Evolutionary conservation across 2,797 vertebrate genomes (phyloP), one percentile per base, ranked within the genome.

Genomic region (Dendrocincla tyrannina): DNA sequence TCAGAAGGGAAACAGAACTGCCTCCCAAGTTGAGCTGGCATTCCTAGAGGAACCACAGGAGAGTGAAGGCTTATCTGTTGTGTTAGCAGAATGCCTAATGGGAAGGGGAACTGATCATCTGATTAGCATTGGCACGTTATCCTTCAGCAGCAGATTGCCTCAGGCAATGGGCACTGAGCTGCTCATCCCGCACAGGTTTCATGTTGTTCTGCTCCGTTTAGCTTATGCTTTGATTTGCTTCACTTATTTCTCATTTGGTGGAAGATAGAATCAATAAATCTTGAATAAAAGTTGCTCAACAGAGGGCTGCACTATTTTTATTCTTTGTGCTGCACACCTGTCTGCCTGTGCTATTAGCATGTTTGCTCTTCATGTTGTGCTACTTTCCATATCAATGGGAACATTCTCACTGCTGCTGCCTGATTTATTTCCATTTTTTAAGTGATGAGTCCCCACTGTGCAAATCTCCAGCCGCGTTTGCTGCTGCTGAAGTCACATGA

Each of bases 201-300:
- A 10, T 60, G 44, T 93, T 86, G 75, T 90, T 93, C 93, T 83
- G 87, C 91, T 93, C 78, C 4, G 11, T 93, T 95, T 88, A 89
- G 68, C 92, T 93, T 91, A 72, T 89, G 63, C 85, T 96, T 88
- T 91, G 94, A 91, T 94, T 89, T 87, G 67, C 94, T 95, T 82
- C 87, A 76, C 89, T 95, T 94, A 87, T 91, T 89, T 89, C 87
- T 91, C 60, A 66, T 93, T 92, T 88, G 53, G 75, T 92, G 75
- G 49, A 60, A 92, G 78, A 74, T 49, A 49, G 69, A 88, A 94
- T 93, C 89, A 89, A 96, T 95, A 94, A 77, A 83, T 91, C 87
- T 80, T 83, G 49, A 88, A 78, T 77, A 80, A 37, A 74, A 49
- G 41, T 92, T 80, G 49, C 79, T 89, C 49, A 42, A 16, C 6